Evolutionary conservation across 2,113 vertebrate genomes (phyloP), one percentile per base, ranked within the genome.

Genomic region (Noctilio leporinus): DNA sequence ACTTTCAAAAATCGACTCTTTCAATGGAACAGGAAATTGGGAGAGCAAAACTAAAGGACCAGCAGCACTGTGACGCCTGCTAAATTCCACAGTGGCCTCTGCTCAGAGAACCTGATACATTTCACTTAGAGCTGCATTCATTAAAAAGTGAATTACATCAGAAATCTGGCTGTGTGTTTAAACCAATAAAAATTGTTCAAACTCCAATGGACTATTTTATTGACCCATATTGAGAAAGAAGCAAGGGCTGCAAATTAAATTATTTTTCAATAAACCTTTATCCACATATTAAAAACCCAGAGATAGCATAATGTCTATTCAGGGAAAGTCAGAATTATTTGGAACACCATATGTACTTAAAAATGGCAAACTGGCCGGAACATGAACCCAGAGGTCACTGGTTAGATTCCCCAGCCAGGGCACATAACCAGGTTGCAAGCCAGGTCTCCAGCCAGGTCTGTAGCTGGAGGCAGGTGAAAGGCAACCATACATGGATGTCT

Each of bases 241-340:
- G 1, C 4, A 64, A 80, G 35, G 2, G 40, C 45, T 15, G 9
- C 53, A 89, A 33, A 87, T 22, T 43, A 69, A 76, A 89, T 35
- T 7, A 77, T 45, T 93, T 81, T 94, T 85, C 59, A 96, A 45
- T 82, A 78, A 91, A 73, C 70, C 9, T 65, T 86, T 40, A 64
- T 75, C 16, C 65, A 35, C 11, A 73, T 10, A 35, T 83, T 82
- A 76, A 91, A 96, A 94, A 12, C 22, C 12, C 35, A 72, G 47
- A 20, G 8, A 53, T 1, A 82, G 12, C 38, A 86, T 40, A 62
- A 35, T 84, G 4, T 59, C 33, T 43, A 55, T 77, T 92, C 14
- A 67, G 17, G 72, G 14, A 64, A 1, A 88, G 28, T 89, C 59
- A 83, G 69, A 93, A 45, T 89, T 89, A 86, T 14, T 38, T 89